Evolutionary conservation across 2,888 invertebrate species (phyloP), one percentile per base, ranked within the genome.

Genomic region (Cyrtodaria siliqua): DNA sequence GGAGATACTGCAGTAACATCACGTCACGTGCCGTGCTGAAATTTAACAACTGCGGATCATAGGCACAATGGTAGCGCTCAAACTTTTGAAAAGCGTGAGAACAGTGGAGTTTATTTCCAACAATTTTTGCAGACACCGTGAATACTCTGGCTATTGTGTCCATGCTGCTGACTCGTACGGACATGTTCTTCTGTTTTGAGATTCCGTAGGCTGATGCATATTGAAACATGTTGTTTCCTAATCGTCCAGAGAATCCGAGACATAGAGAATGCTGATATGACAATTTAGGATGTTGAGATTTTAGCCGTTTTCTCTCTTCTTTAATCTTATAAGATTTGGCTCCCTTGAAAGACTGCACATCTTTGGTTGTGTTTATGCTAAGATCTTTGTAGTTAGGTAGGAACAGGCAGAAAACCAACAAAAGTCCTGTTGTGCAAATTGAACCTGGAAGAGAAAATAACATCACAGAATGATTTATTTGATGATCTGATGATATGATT

Each of bases 181-280:
- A 55, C 66, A 73, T 73, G 20, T 78, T 71, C 14, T 69, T 83
- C 3, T 9, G 14, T 23, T 63, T 61, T 8, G 85, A 79, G 33
- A 87, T 80, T 6, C 83, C 85, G 16, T 75, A 85, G 0, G 77
- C 72, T 3, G 84, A 84, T 0, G 86, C 85, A 67, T 83, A 85
- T 18, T 82, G 68, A 70, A 85, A 87, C 82, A 85, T 83, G 4
- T 57, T 27, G 64, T 87, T 87, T 1, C 86, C 86, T 1, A 86
- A 70, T 33, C 86, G 62, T n/a, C 86, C 86, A 16, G 53, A 38
- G 16, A 77, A 78, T 14, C 33, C 49, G 4, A 70, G 38, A 40
- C 70, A 70, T n/a, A 56, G 24, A 26, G 23, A 52, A 24, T 70
- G 61, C 40, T 38, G 9, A 14, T n/a, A 26, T 67, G 57, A 57